Base-by-base conservation (phyloP, 2,888 invertebrate genomes). In the Apeira syringaria region DNA sequence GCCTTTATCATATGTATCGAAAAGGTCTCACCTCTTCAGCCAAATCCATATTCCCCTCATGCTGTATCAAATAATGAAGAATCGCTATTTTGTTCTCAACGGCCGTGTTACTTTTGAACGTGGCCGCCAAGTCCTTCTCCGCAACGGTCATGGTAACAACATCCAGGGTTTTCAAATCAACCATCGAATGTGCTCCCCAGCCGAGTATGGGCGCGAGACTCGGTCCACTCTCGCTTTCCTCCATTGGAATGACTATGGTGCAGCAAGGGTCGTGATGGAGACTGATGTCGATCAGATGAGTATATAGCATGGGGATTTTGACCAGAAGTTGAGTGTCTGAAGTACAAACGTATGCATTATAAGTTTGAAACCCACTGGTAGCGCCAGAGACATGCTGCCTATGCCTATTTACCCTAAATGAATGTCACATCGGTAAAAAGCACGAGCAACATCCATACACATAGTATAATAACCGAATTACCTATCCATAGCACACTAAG, bases 281-380 rank as follows among this genome's bases (percentile, higher is more conserved):
- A 2, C 96, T 95, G 31, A 97, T 94, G 83, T 98, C 97, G 37
- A 98, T 85, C 13, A 97, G 82, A 68, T 98, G 97, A 0, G 95
- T 94, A 81, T 97, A 97, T 17, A 96, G 90, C 67, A 94, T 96
- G 7, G 97, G 96, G 12, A 96, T 94, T 64, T 95, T 94, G 1
- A 97, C 96, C 20, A 97, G 78, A 69, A 98, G 92, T 61, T 96
- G 94, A 70, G 95, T 94, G 52, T 94, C 95, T 94, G 84, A 12
- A 8, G 43, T n/a, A n/a, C n/a, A n/a, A n/a, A n/a, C n/a, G n/a
- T n/a, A n/a, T n/a, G n/a, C n/a, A n/a, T n/a, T n/a, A n/a, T n/a
- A n/a, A n/a, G n/a, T n/a, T n/a, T n/a, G n/a, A n/a, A n/a, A n/a
- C n/a, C n/a, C n/a, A n/a, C n/a, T n/a, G n/a, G n/a, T n/a, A n/a